These are phyloP conservation scores for Acleris sparsana DNA, from an alignment of 2,888 invertebrate species.

Conservation along the genomic window DNA sequence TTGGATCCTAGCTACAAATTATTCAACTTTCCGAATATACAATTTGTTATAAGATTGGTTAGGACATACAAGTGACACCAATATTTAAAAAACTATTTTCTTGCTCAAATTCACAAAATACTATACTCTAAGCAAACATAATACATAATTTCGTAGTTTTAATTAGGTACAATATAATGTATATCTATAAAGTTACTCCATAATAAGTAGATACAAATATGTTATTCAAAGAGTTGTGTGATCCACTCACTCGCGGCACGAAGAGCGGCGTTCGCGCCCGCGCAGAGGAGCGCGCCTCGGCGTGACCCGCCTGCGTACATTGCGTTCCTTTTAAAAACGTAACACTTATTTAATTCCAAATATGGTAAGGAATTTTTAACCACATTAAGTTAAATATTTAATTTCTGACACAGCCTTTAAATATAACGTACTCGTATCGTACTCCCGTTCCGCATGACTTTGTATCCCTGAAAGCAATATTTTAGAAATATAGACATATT, in stretches of 20 bases:
- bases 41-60: slow-evolving; percentile 82
- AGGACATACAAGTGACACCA: slow-evolving; percentile 83
- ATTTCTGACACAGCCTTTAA: slow-evolving; percentile 40
- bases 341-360: slow-evolving; percentile 24
- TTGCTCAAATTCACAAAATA: slow-evolving; percentile 82
- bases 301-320: too few species aligned
- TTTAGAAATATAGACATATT: slow-evolving; percentile 29
- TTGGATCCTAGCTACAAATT: slow-evolving; percentile 83
- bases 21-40: slow-evolving; percentile 83
- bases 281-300: background rate
- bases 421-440: slow-evolving; percentile 33
- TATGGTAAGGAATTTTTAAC: slow-evolving; percentile 22
- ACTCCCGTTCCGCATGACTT: slow-evolving; percentile 26
- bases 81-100: slow-evolving; percentile 82
- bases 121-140: slow-evolving; percentile 82
- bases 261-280: slow-evolving; percentile 5
- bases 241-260: background rate
- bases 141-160: slow-evolving; percentile 63
- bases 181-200: slow-evolving; percentile 77
- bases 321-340: slow-evolving; percentile 6
- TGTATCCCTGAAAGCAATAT: slow-evolving; percentile 26
- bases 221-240: slow-evolving; percentile 23
- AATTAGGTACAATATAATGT: slow-evolving; percentile 59
- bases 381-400: slow-evolving; percentile 29
- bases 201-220: slow-evolving; percentile 61